phyloP scores from a whole-genome alignment of 2,888 invertebrate species.

The Crossocerus cetratus region DNA sequence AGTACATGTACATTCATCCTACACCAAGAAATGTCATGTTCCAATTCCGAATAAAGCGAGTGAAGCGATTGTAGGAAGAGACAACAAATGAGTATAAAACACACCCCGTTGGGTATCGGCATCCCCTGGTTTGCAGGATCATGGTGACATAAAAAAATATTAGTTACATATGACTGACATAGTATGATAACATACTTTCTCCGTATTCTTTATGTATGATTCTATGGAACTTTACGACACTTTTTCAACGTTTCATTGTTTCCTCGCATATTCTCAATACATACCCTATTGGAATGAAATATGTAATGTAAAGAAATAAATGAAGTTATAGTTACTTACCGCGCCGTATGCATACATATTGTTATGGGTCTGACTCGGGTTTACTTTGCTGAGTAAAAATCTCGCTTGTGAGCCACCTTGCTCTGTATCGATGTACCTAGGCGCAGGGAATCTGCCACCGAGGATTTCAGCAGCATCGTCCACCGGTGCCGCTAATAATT shows the following conservation, averaged over 20 bases:
- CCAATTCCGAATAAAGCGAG: slow-evolving; percentile 32
- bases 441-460: slow-evolving; percentile 97
- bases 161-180: slow-evolving; percentile 62
- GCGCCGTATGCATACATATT: slow-evolving; percentile 98
- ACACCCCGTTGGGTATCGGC: slow-evolving; percentile 85
- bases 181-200: not conserved
- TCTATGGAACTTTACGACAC: not conserved
- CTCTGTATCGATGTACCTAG: slow-evolving; percentile 98
- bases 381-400: slow-evolving; percentile 98
- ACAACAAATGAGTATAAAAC: slow-evolving; percentile 76
- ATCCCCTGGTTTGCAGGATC: slow-evolving; percentile 80
- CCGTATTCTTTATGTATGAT: slow-evolving; percentile 6
- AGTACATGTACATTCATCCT: not conserved
- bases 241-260: not conserved
- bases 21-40: slow-evolving; percentile 21
- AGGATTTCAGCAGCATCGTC: slow-evolving; percentile 99
- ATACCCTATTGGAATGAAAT: not conserved
- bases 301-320: not conserved
- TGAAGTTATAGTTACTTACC: slow-evolving; percentile 80
- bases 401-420: slow-evolving; percentile 99
- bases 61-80: slow-evolving; percentile 35
- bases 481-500: slow-evolving; percentile 95
- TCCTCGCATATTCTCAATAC: not conserved
- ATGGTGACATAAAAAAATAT: slow-evolving; percentile 72
- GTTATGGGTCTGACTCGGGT: slow-evolving; percentile 99